Evolutionary conservation across 2,888 invertebrate genomes (phyloP), one percentile per base, ranked within the genome.

Genomic region (Stenichneumon culpator): DNA sequence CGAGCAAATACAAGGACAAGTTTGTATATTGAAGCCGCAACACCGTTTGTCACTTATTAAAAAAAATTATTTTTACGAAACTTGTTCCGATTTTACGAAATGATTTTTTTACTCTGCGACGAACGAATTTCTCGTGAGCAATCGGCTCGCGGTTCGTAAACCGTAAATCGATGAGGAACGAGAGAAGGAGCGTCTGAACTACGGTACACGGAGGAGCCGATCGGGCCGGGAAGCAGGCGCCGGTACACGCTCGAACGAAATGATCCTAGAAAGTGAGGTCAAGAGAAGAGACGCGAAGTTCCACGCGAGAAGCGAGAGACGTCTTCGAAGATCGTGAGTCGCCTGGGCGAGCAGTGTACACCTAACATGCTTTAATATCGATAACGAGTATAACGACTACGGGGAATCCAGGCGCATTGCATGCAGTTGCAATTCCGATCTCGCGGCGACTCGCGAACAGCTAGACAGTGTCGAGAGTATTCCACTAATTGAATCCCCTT

Each of bases 241-340:
- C 89, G 83, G 69, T 84, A 72, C 54, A 78, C 87, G 87, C 86
- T 88, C 83, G 80, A 77, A 52, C 80, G 77, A 86, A 90, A 89
- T 87, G 89, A 88, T 91, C 88, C 89, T 90, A 91, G 91, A 91
- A 91, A 90, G 91, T 90, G 88, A 90, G 89, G 91, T 91, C 90
- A 88, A 89, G 87, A 90, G 86, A 86, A 85, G 88, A 89, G 75
- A 84, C 82, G 72, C 74, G 68, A 74, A 82, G 77, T 82, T 82
- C 72, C 79, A 72, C 57, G 65, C 85, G 77, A 74, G 82, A 77
- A 82, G 50, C 82, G 77, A 72, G 78, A 69, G 81, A 82, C 63
- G 75, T 78, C 82, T 72, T 73, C 67, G 72, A 60, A 22, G 82
- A 84, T 86, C 82, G 87, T 87, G 86, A 88, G 70, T 75, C 60